These are phyloP conservation scores for Gryllus bimaculatus DNA, from an alignment of 1,140 invertebrate genomes.

Conservation along the genomic window DNA sequence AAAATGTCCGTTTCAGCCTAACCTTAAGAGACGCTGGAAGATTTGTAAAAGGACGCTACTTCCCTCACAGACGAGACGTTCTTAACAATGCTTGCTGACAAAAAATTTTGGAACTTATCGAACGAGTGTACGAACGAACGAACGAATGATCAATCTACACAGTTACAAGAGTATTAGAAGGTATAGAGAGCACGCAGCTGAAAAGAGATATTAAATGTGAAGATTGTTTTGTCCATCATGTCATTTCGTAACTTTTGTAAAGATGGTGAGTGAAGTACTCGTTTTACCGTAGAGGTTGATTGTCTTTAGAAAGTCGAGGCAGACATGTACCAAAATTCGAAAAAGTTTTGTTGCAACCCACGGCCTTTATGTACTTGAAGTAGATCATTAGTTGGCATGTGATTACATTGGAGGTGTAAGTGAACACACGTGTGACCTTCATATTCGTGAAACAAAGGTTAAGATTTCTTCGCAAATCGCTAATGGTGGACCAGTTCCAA, in stretches of 20 bases:
- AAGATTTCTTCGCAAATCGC: no score
- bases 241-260: slow-evolving; percentile 7
- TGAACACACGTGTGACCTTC: no score
- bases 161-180: slow-evolving; percentile 16
- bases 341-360: no score
- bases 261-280: slow-evolving; percentile 9
- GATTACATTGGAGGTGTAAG: no score
- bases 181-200: slow-evolving; percentile 6
- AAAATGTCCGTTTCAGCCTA: no score
- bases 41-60: slow-evolving; percentile 24
- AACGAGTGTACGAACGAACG: slow-evolving; percentile 17
- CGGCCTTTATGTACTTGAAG: no score
- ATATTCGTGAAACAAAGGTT: no score
- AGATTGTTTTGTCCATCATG: neutral
- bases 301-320: no score
- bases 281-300: slow-evolving; percentile 17
- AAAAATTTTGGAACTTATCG: slow-evolving; percentile 27
- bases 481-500: no score
- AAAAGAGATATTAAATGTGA: neutral
- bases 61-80: slow-evolving; percentile 25
- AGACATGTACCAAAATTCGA: no score
- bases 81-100: slow-evolving; percentile 27
- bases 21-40: neutral
- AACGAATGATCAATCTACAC: slow-evolving; percentile 13
- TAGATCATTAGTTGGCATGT: no score